phyloP scores from a whole-genome alignment of 1,140 invertebrate genomes.

The Anastrepha obliqua region DNA sequence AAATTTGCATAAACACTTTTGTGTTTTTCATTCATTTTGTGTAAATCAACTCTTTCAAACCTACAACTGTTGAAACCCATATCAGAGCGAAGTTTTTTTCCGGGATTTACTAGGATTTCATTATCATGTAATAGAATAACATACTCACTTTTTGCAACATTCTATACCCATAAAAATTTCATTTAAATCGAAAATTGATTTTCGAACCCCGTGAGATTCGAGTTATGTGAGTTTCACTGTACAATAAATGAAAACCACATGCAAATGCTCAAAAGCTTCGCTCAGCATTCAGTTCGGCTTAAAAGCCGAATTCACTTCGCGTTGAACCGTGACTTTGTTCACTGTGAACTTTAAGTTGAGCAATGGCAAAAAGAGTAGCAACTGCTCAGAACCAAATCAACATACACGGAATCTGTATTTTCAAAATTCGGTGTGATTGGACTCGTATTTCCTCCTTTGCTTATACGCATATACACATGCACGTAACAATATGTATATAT shows the following conservation, averaged over 20 bases:
- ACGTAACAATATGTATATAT: neutral
- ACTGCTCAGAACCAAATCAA: conserved; percentile 18
- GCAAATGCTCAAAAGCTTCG: neutral
- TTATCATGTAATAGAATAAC: no score
- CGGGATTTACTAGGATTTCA: no score
- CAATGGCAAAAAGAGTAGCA: conserved; percentile 3
- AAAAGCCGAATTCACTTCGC: conserved; percentile 10
- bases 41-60: no score
- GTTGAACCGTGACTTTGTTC: conserved; percentile 28
- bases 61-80: no score
- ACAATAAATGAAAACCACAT: neutral
- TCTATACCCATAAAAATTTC: no score
- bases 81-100: no score
- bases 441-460: conserved; percentile 7
- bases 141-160: no score
- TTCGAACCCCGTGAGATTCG: neutral
- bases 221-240: conserved; percentile 3
- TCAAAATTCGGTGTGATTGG: conserved; percentile 15
- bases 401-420: neutral
- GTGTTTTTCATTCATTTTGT: no score
- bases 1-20: no score
- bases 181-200: no score
- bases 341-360: conserved; percentile 14
- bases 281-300: neutral
- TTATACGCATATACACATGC: neutral